phyloP scores from a whole-genome alignment of 2,113 vertebrate species.

The Notarius lentiginosus region DNA sequence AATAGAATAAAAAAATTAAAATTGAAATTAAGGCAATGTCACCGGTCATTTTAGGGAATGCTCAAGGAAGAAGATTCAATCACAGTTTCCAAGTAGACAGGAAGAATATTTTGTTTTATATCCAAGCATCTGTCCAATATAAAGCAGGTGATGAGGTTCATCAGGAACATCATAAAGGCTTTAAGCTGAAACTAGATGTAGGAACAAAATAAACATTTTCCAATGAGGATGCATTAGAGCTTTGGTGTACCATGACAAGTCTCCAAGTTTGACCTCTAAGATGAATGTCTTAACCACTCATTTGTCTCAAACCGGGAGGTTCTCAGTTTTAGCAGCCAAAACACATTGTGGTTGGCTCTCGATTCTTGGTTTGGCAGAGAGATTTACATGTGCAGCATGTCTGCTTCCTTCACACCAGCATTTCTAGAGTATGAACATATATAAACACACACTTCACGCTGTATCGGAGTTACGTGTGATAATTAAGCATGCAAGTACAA shows the following conservation, averaged over 20 bases:
- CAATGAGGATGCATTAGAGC: background rate
- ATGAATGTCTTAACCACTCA: background rate
- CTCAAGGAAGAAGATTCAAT: background rate
- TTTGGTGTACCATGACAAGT: conserved; percentile 6
- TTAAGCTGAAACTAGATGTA: background rate
- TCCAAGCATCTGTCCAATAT: background rate
- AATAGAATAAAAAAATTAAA: too few relatives aligned
- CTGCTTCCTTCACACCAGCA: background rate
- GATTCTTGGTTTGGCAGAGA: background rate
- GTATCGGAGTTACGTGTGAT: too few relatives aligned
- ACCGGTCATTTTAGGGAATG: background rate
- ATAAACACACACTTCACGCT: background rate
- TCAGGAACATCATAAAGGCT: conserved; percentile 2
- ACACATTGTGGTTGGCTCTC: background rate
- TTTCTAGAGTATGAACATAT: background rate
- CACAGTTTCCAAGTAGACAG: background rate
- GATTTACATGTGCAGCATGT: background rate
- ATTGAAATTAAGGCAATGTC: too few relatives aligned
- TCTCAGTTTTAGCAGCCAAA: background rate
- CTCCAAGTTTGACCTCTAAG: background rate
- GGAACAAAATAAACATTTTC: conserved; percentile 1
- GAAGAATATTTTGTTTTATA: background rate
- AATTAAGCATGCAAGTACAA: background rate
- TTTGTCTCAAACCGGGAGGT: conserved; percentile 11
- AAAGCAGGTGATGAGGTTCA: background rate